Percentiles rank a stretch among this genome's conserved stretches.
Evolutionary conservation across 64 coral and sea anemone species (phyloP).

Genomic region (Montipora foliosa): DNA sequence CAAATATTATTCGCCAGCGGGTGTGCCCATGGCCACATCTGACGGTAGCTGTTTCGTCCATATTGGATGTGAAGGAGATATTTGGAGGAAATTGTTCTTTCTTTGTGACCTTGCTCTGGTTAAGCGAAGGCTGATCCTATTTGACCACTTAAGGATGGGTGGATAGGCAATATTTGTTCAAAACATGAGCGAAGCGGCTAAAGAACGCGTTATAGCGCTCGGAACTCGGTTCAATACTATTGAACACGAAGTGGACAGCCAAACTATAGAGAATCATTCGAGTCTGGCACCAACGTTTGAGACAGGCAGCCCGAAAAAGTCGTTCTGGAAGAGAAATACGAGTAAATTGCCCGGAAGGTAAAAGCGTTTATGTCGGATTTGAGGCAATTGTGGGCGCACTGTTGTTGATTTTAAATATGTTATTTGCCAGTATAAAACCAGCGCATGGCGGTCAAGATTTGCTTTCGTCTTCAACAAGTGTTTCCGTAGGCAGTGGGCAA

Average conservation of each 20-base stretch:
- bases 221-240: conserved; percentile 89
- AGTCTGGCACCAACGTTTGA: conserved; percentile 34
- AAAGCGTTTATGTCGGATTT: background rate
- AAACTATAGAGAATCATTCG: conserved; percentile 35
- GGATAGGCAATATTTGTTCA: background rate
- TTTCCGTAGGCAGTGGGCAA: background rate
- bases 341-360: conserved; percentile 96
- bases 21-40: background rate
- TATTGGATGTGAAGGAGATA: conserved; percentile 27
- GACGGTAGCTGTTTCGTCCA: conserved; percentile 28
- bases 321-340: conserved; percentile 95
- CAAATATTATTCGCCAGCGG: conserved; percentile 22
- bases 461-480: conserved; percentile 35
- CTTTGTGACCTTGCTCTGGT: background rate
- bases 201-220: conserved; percentile 93
- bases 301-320: conserved; percentile 85
- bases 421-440: conserved; percentile 67
- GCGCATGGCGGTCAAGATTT: conserved; percentile 58
- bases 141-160: background rate
- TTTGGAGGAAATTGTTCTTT: conserved; percentile 13
- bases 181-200: conserved; percentile 94
- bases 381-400: background rate
- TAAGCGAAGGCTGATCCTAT: background rate
- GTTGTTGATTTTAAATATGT: background rate
- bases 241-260: conserved; percentile 43